Percentiles rank a stretch among this genome's conserved stretches.
These are phyloP conservation scores for Argyrosomus regius DNA, from an alignment of 2,797 vertebrate species.

Conservation along the genomic window DNA sequence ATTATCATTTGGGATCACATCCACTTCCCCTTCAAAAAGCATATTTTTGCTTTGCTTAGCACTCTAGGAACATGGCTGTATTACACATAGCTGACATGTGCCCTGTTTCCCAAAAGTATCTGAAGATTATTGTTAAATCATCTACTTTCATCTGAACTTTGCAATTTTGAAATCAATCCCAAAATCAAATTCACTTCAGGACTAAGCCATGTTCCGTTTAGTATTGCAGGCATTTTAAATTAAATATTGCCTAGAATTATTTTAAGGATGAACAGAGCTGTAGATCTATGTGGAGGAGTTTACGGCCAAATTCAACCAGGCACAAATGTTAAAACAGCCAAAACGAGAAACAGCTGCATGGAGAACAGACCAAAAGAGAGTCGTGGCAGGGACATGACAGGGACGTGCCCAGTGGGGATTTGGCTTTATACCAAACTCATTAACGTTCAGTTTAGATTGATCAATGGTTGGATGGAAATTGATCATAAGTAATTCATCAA, in stretches of 20 bases:
- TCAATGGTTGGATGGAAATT: not conserved
- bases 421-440: not conserved
- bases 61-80: not conserved
- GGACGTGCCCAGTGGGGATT: too few species aligned
- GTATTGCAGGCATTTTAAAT: not conserved
- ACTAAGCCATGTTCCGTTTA: not conserved
- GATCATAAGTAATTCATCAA: not conserved
- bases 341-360: too few species aligned
- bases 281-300: not conserved
- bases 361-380: too few species aligned
- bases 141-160: too few species aligned
- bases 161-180: not conserved
- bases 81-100: not conserved
- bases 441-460: not conserved
- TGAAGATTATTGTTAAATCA: not conserved
- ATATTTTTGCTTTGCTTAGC: slow-evolving; percentile 33
- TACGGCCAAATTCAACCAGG: too few species aligned
- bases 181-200: not conserved
- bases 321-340: too few species aligned
- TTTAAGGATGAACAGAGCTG: not conserved
- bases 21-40: slow-evolving; percentile 31
- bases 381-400: too few species aligned
- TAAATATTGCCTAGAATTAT: not conserved
- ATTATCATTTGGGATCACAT: slow-evolving; percentile 29
- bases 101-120: not conserved